A percentile compares a stretch with the other conserved stretches of the same genome.
Evolutionary conservation across 2,888 invertebrate species (phyloP).

Genomic region (Diarsia brunnea): DNA sequence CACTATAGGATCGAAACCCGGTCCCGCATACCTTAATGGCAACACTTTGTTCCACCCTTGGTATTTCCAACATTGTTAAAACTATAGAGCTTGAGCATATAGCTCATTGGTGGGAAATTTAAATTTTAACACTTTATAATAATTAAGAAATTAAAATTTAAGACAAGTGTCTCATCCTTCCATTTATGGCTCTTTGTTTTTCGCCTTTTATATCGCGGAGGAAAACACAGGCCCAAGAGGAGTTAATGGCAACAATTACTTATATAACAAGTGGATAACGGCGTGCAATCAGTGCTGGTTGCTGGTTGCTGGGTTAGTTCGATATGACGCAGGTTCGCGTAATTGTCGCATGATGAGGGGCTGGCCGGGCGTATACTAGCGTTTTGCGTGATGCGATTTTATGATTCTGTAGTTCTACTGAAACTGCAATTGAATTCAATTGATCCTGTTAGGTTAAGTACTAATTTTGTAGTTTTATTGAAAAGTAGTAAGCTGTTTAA

Average conservation of each 20-base stretch:
- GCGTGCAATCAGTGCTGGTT: constrained; percentile 31
- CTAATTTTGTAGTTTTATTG: background rate
- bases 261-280: constrained; percentile 69
- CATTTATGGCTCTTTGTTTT: constrained; percentile 62
- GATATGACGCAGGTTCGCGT: constrained; percentile 36
- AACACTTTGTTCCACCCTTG: background rate
- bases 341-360: constrained; percentile 30
- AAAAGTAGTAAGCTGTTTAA: background rate
- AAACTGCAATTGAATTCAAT: too few relatives aligned
- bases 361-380: background rate
- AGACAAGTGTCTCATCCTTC: constrained; percentile 62
- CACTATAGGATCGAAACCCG: too few relatives aligned
- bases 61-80: background rate
- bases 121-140: background rate
- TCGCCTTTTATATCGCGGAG: constrained; percentile 74
- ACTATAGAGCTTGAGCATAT: background rate
- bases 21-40: background rate
- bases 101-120: background rate
- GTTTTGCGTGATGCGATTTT: constrained; percentile 8
- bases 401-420: background rate
- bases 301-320: background rate
- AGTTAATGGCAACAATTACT: constrained; percentile 72
- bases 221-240: constrained; percentile 76
- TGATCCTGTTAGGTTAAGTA: background rate
- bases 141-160: background rate